Evolutionary conservation across 2,797 vertebrate genomes (phyloP).

Genomic region (Champsocephalus gunnari): DNA sequence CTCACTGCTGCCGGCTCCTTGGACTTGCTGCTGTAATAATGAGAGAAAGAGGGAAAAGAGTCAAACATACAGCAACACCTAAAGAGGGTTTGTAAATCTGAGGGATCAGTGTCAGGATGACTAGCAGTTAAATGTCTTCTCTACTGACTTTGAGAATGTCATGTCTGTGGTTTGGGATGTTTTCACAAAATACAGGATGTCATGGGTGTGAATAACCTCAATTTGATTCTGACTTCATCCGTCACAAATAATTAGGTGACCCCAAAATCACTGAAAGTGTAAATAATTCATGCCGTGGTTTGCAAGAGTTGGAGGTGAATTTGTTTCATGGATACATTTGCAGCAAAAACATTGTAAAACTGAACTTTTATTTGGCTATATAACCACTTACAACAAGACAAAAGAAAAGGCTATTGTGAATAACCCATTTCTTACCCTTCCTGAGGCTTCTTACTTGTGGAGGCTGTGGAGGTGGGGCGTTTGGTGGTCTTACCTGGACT

Average conservation of each 20-base stretch:
- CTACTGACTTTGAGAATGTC: not conserved
- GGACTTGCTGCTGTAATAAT: constrained; percentile 83
- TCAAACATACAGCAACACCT: not conserved
- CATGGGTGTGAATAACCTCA: constrained; percentile 5
- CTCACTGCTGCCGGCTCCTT: constrained; percentile 88
- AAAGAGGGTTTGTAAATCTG: not conserved
- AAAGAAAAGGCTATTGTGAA: not conserved
- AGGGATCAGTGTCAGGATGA: constrained; percentile 16
- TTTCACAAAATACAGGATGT: constrained; percentile 17
- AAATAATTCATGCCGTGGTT: not conserved
- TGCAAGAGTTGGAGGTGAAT: not conserved
- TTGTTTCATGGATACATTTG: not conserved
- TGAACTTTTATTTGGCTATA: not conserved
- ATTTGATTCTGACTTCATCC: not conserved
- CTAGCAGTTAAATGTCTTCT: not conserved
- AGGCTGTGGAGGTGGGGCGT: constrained; percentile 56
- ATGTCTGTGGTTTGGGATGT: not conserved
- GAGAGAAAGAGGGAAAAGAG: constrained; percentile 16
- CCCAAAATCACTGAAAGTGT: constrained; percentile 3
- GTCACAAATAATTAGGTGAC: not conserved
- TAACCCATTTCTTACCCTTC: constrained; percentile 69
- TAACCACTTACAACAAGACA: not conserved
- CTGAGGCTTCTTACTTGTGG: constrained; percentile 66
- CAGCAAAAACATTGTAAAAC: not conserved
- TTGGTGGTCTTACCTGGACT: constrained; percentile 55